A percentile compares a stretch with the other conserved stretches of the same genome.
phyloP scores from a whole-genome alignment of 92 coral and sea anemone species.

The Palythoa heliodiscus region DNA sequence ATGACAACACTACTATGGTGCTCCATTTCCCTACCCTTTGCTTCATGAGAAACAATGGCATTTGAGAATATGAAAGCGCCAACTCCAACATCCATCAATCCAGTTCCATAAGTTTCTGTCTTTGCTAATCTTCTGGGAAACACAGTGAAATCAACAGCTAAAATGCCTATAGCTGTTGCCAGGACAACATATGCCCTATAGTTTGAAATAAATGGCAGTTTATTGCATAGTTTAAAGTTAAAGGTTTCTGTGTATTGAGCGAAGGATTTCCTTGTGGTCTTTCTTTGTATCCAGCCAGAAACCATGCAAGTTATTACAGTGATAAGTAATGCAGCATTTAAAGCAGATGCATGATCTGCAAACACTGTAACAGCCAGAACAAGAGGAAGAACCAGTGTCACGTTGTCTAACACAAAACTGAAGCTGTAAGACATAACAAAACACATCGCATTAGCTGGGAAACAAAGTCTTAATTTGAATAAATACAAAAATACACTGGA shows the following conservation, averaged over 20 bases:
- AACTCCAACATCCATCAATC: constrained; percentile 95
- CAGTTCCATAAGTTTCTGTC: constrained; percentile 95
- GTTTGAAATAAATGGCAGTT: constrained; percentile 75
- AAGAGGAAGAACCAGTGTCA: constrained; percentile 68
- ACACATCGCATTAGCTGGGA: not conserved
- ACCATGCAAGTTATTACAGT: constrained; percentile 24
- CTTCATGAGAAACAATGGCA: constrained; percentile 91
- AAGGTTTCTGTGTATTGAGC: not conserved
- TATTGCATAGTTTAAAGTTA: constrained; percentile 41
- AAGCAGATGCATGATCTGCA: constrained; percentile 58
- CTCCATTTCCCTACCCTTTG: constrained; percentile 53
- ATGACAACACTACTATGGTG: constrained; percentile 12
- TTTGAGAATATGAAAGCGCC: constrained; percentile 94
- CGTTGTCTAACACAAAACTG: constrained; percentile 62
- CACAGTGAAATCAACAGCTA: constrained; percentile 90
- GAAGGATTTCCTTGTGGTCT: not conserved
- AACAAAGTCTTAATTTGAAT: not conserved
- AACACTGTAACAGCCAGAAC: constrained; percentile 72
- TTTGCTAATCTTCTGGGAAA: constrained; percentile 94
- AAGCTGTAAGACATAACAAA: constrained; percentile 58
- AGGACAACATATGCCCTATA: constrained; percentile 87
- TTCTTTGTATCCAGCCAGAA: constrained; percentile 11
- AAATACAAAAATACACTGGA: not conserved
- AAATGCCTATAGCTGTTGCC: constrained; percentile 88
- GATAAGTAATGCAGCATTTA: constrained; percentile 46